Conservation (phyloP, 2,113 vertebrate species). For the Megalops atlanticus region DNA sequence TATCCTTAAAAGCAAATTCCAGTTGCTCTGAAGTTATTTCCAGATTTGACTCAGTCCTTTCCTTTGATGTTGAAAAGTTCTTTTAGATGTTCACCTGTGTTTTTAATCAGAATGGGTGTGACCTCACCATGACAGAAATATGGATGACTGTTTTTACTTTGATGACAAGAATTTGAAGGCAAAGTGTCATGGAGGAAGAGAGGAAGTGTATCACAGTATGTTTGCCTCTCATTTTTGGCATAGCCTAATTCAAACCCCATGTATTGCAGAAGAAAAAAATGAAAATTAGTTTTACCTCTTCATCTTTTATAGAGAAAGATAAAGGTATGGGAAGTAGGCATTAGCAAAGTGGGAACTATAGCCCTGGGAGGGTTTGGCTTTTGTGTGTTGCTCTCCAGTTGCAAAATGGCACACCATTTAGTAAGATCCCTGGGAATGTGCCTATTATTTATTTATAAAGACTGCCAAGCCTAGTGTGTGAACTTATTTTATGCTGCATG, state of each 20-base stretch:
- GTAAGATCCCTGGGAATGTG: background rate
- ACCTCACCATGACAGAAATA: background rate
- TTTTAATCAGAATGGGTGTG: background rate
- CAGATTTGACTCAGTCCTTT: too few relatives aligned
- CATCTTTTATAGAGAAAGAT: background rate
- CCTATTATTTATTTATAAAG: slow-evolving; percentile 55
- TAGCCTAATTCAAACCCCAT: background rate
- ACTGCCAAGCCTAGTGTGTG: slow-evolving; percentile 81
- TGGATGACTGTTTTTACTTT: background rate
- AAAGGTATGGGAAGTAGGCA: background rate
- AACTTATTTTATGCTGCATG: slow-evolving; percentile 75
- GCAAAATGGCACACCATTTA: slow-evolving; percentile 19
- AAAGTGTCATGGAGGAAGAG: too few relatives aligned
- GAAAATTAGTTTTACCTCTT: background rate
- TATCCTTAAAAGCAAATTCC: background rate
- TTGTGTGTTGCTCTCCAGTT: background rate
- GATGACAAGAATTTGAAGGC: too few relatives aligned
- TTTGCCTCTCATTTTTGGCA: background rate
- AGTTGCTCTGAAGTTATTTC: background rate
- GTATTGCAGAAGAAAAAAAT: background rate
- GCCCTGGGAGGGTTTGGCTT: background rate
- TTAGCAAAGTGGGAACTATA: background rate
- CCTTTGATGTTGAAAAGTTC: too few relatives aligned
- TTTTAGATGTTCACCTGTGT: background rate
- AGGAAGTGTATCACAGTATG: background rate